A percentile compares a stretch with the other conserved stretches of the same genome.
Conservation (phyloP, 2,797 vertebrate species). For the Aplochiton taeniatus region DNA sequence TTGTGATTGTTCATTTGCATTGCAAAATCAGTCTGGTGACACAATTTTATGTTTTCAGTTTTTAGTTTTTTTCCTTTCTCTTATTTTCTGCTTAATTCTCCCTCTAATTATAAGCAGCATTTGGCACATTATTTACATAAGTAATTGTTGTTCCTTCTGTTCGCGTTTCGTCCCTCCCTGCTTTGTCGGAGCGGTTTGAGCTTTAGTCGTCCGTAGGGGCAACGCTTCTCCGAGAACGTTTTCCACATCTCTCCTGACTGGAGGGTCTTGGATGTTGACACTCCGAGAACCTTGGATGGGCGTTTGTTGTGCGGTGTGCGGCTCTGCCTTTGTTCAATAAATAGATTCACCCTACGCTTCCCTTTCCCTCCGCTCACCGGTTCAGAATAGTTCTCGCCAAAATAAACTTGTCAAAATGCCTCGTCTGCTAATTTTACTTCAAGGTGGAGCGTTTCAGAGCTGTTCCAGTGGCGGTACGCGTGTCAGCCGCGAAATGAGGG, state of each 20-base stretch:
- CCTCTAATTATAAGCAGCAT: constrained; percentile 98
- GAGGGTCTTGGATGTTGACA: constrained; percentile 64
- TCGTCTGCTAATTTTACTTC: constrained; percentile 55
- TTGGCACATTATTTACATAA: constrained; percentile 99
- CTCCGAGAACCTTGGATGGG: constrained; percentile 45
- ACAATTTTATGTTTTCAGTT: constrained; percentile 90
- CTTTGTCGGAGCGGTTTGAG: constrained; percentile 79
- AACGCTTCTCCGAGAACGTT: constrained; percentile 70
- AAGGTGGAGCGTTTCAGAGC: constrained; percentile 35
- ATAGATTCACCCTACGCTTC: constrained; percentile 71
- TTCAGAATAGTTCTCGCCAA: constrained; percentile 53
- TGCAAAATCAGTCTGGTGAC: constrained; percentile 96
- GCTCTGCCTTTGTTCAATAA: constrained; percentile 76
- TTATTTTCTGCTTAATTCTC: constrained; percentile 80
- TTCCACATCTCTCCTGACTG: constrained; percentile 68
- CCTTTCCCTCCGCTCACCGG: constrained; percentile 44
- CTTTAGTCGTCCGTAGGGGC: constrained; percentile 75
- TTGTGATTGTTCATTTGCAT: constrained; percentile 99
- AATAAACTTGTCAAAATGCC: constrained; percentile 62
- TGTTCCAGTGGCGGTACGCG: constrained; percentile 14
- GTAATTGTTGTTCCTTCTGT: constrained; percentile 99
- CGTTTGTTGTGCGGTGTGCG: constrained; percentile 76
- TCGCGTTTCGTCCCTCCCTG: constrained; percentile 79
- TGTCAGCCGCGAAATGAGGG: constrained; percentile 6
- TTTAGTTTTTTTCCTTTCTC: constrained; percentile 69